phyloP scores from a whole-genome alignment of 2,797 vertebrate species.

The Chaenodraco wilsoni region DNA sequence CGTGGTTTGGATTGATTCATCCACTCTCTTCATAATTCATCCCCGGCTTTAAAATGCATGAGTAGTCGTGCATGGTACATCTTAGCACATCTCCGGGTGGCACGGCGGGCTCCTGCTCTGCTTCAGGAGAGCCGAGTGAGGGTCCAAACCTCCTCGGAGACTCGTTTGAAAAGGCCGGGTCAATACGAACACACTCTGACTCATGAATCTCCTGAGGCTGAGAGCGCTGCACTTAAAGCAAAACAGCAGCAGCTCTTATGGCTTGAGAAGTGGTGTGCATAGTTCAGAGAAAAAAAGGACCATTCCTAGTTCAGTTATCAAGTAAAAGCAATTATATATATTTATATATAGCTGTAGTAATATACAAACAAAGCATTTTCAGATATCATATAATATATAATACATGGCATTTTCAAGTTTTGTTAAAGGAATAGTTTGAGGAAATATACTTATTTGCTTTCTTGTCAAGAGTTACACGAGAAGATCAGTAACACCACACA shows the following conservation, averaged over 20 bases:
- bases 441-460: background rate
- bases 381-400: conserved; percentile 12
- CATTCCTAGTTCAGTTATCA: conserved; percentile 8
- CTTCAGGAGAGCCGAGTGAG: conserved; percentile 32
- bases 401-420: conserved; percentile 10
- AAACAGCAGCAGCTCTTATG: conserved; percentile 27
- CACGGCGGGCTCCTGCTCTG: background rate
- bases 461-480: background rate
- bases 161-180: conserved; percentile 42
- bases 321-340: conserved; percentile 2
- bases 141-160: conserved; percentile 41
- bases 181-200: conserved; percentile 40
- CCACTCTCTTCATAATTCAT: conserved; percentile 72
- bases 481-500: background rate
- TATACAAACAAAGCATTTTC: conserved; percentile 37
- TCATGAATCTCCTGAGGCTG: conserved; percentile 16
- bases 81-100: conserved; percentile 52
- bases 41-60: conserved; percentile 46
- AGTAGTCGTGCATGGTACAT: conserved; percentile 38
- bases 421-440: conserved; percentile 14
- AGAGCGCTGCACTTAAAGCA: conserved; percentile 56
- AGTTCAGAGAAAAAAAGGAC: conserved; percentile 35
- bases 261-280: conserved; percentile 33
- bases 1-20: conserved; percentile 51
- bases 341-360: conserved; percentile 1